A percentile compares a stretch with the other conserved stretches of the same genome.
These are phyloP conservation scores for Ephialtes manifestator DNA, from an alignment of 2,888 invertebrate species.

Conservation along the genomic window DNA sequence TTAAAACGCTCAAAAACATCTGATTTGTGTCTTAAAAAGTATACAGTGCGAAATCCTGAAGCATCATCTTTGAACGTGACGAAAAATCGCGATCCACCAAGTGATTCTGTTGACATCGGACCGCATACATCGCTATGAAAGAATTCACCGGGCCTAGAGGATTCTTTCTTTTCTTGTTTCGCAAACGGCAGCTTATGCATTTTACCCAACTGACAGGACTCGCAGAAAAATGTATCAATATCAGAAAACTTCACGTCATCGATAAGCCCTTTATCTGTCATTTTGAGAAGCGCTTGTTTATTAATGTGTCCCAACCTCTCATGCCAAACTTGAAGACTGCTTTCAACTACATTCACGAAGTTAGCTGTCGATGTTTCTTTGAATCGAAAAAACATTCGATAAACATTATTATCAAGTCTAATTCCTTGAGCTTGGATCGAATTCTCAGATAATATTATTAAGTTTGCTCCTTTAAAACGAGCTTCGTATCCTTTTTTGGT, in stretches of 20 bases:
- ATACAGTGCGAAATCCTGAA: conserved; percentile 56
- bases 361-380: no score
- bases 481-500: conserved; percentile 71
- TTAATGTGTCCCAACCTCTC: conserved; percentile 60
- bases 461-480: conserved; percentile 69
- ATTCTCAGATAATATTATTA: neutral
- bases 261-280: conserved; percentile 3
- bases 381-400: conserved; percentile 39
- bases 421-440: conserved; percentile 17
- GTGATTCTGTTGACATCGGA: conserved; percentile 42
- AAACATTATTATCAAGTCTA: conserved; percentile 28
- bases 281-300: conserved; percentile 2
- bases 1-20: conserved; percentile 3
- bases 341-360: neutral
- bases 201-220: conserved; percentile 69
- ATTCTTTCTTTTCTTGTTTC: neutral
- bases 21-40: conserved; percentile 49
- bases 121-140: conserved; percentile 63
- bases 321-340: conserved; percentile 45
- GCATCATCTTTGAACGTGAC: conserved; percentile 68
- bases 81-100: conserved; percentile 59
- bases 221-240: conserved; percentile 61
- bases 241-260: conserved; percentile 16
- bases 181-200: conserved; percentile 65
- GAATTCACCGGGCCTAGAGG: neutral